Evolutionary conservation across 2,797 vertebrate genomes (phyloP), one percentile per base, ranked within the genome.

Genomic region (Coregonus suidteri): DNA sequence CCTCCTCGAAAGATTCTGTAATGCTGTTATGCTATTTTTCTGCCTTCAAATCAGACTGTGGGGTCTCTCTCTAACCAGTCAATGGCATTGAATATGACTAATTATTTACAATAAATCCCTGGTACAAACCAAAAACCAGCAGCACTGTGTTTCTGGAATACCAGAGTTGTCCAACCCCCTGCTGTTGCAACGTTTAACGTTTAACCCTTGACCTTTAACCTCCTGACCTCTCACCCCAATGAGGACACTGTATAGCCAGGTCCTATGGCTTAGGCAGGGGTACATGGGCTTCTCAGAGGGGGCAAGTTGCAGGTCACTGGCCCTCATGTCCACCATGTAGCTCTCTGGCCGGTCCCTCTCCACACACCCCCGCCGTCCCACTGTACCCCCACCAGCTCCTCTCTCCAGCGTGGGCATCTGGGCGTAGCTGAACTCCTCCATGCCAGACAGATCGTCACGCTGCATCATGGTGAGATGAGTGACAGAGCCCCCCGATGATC

Each of bases 161-260:
- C 31, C 56, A n/a, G 11, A 51, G 7, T 13, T 4, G 31, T 71
- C 0, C 9, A 47, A 18, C 62, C 6, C 35, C 35, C 35, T 37
- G 35, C 35, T 37, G 35, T 37, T 6, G 5, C 35, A 37, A 37
- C 35, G 35, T 37, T 37, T 37, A 37, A 37, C 35, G 5, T 37
- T 37, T 37, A 37, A 37, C 69, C 73, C 69, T 54, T 3, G 75
- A 71, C 59, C 20, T 25, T 30, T 15, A 72, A 25, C 71, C 67
- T n/a, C 37, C 25, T 69, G 14, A 75, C 31, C 56, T 85, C 97
- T 96, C 93, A 99, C 98, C 95, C 98, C 98, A 87, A 97, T 96
- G 83, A 98, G 88, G 88, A 97, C 92, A 4, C 97, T 99, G 94
- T 97, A 98, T 85, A 99, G 95, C 97, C 97, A 97, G 4, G 96